Evolutionary conservation across 1,140 invertebrate genomes (phyloP).

Genomic region (Diorhabda elongata): DNA sequence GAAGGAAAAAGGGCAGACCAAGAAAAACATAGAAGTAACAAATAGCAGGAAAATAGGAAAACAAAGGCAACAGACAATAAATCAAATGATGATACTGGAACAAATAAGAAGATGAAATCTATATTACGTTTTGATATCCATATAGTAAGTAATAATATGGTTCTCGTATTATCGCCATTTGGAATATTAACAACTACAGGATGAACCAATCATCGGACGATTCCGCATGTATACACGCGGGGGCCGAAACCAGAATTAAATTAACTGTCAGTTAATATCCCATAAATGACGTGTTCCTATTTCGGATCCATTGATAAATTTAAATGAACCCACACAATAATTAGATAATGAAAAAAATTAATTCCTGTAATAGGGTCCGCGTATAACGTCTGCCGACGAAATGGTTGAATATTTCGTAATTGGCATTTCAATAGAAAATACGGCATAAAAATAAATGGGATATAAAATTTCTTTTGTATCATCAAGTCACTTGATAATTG

Average conservation of each 20-base stretch:
- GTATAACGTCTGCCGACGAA: not conserved
- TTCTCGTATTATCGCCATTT: too few species aligned
- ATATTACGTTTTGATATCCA: too few species aligned
- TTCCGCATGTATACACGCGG: constrained; percentile 4
- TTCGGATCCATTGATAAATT: constrained; percentile 25
- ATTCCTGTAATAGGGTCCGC: constrained; percentile 22
- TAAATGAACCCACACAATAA: constrained; percentile 25
- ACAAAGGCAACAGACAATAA: too few species aligned
- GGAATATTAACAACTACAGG: constrained; percentile 9
- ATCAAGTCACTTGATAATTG: not conserved
- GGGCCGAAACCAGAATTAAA: constrained; percentile 24
- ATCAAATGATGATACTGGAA: too few species aligned
- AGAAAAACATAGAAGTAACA: too few species aligned
- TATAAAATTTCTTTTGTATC: constrained; percentile 9
- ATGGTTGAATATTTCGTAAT: not conserved
- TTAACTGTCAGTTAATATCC: constrained; percentile 25
- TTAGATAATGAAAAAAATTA: constrained; percentile 28
- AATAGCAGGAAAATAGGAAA: too few species aligned
- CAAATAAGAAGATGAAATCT: too few species aligned
- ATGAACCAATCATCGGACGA: constrained; percentile 21
- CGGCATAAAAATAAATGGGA: constrained; percentile 1
- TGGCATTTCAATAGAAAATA: constrained; percentile 9
- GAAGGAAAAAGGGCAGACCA: too few species aligned
- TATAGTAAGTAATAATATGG: too few species aligned
- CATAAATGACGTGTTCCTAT: constrained; percentile 30